A percentile compares a stretch with the other conserved stretches of the same genome.
phyloP scores from a whole-genome alignment of 2,797 vertebrate genomes.

The Gephyroberyx darwinii region DNA sequence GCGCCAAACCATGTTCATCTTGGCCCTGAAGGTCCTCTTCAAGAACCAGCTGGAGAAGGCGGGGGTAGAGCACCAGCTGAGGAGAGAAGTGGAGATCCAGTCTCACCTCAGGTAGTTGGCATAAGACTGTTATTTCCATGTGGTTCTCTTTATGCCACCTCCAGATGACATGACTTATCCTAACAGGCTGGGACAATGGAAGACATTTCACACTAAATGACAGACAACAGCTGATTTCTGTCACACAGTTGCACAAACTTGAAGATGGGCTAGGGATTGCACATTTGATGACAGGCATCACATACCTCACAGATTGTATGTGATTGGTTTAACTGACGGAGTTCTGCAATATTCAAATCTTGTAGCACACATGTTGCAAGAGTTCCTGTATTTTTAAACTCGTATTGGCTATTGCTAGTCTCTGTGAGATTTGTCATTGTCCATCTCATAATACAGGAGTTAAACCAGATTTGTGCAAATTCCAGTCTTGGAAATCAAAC shows the following conservation, averaged over 20 bases:
- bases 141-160: background rate
- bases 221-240: background rate
- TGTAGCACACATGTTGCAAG: too few relatives aligned
- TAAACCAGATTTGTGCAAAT: too few relatives aligned
- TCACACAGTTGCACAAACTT: background rate
- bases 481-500: too few relatives aligned
- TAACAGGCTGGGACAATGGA: background rate
- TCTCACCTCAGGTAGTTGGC: constrained; percentile 93
- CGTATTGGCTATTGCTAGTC: too few relatives aligned
- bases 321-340: background rate
- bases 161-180: background rate
- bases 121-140: background rate
- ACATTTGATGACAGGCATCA: background rate
- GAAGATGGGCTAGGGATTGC: background rate
- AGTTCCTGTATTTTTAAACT: too few relatives aligned
- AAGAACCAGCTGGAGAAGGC: constrained; percentile 96
- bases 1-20: constrained; percentile 92
- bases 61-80: constrained; percentile 94
- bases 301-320: background rate
- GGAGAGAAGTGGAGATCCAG: constrained; percentile 97
- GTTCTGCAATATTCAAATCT: background rate
- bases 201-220: background rate
- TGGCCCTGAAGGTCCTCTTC: constrained; percentile 96
- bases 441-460: too few relatives aligned
- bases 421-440: too few relatives aligned